These are phyloP conservation scores for Synanthedon myopaeformis DNA, from an alignment of 2,888 invertebrate species.

Conservation along the genomic window DNA sequence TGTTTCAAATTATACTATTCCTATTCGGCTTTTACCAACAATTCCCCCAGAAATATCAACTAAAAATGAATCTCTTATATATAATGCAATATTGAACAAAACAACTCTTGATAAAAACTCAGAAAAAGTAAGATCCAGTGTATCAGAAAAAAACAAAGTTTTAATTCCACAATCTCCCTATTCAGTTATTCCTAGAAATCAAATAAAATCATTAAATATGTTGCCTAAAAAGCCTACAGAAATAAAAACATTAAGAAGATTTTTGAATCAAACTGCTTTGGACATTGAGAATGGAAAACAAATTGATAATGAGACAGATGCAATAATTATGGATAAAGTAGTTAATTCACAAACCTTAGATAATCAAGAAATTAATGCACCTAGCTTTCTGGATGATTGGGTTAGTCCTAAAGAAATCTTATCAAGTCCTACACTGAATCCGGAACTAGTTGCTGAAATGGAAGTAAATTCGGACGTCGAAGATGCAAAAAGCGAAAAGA, in stretches of 20 bases:
- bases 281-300: conserved; percentile 36
- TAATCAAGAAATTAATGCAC: conserved; percentile 33
- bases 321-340: conserved; percentile 38
- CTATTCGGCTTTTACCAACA: background rate
- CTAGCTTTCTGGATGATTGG: conserved; percentile 48
- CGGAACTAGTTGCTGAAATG: conserved; percentile 50
- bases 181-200: conserved; percentile 35
- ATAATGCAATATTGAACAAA: conserved; percentile 42
- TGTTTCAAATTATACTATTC: background rate
- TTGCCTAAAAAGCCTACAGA: conserved; percentile 19
- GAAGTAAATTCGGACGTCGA: conserved; percentile 50
- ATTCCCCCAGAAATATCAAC: conserved; percentile 8
- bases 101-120: conserved; percentile 8
- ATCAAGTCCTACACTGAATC: conserved; percentile 33
- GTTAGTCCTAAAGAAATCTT: conserved; percentile 36
- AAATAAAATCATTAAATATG: conserved; percentile 31
- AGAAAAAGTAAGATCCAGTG: conserved; percentile 5
- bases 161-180: conserved; percentile 26
- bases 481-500: conserved; percentile 44
- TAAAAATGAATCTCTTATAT: conserved; percentile 20
- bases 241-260: conserved; percentile 28
- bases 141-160: conserved; percentile 4
- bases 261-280: conserved; percentile 53
- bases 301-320: conserved; percentile 30
- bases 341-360: conserved; percentile 37